Evolutionary conservation across 2,797 vertebrate genomes (phyloP).

Genomic region (Yasuhikotakia modesta): DNA sequence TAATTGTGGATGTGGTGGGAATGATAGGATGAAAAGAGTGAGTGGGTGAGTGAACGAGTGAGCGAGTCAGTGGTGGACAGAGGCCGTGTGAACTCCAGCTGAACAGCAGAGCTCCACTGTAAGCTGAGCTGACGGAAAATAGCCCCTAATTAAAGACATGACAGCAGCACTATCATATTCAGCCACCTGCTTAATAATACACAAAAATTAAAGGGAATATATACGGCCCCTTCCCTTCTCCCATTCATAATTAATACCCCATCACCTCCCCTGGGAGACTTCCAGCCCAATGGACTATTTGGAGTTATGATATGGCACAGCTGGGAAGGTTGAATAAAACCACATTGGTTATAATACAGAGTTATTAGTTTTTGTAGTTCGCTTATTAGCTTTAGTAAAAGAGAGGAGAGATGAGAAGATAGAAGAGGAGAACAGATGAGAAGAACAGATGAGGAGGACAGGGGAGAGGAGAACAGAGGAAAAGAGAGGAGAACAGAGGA

Average conservation of each 20-base stretch:
- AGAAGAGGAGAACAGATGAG: too few relatives aligned
- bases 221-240: slow-evolving; percentile 72
- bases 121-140: slow-evolving; percentile 83
- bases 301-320: slow-evolving; percentile 38
- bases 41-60: too few relatives aligned
- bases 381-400: slow-evolving; percentile 7
- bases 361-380: slow-evolving; percentile 17
- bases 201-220: slow-evolving; percentile 83
- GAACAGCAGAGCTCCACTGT: slow-evolving; percentile 76
- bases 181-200: slow-evolving; percentile 68
- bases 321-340: neutral
- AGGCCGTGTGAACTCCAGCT: slow-evolving; percentile 79
- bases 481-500: slow-evolving; percentile 9
- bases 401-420: too few relatives aligned
- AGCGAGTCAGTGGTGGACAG: too few relatives aligned
- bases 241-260: slow-evolving; percentile 82
- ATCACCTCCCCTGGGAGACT: slow-evolving; percentile 75
- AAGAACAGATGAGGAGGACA: too few relatives aligned
- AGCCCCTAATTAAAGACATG: slow-evolving; percentile 82
- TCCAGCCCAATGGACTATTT: slow-evolving; percentile 56
- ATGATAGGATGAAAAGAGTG: slow-evolving; percentile 51
- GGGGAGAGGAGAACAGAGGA: neutral
- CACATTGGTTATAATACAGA: neutral
- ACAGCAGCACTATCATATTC: slow-evolving; percentile 83
- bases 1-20: neutral